A percentile compares a stretch with the other conserved stretches of the same genome.
phyloP scores from a whole-genome alignment of 2,888 invertebrate genomes.

The Machimus rusticus region DNA sequence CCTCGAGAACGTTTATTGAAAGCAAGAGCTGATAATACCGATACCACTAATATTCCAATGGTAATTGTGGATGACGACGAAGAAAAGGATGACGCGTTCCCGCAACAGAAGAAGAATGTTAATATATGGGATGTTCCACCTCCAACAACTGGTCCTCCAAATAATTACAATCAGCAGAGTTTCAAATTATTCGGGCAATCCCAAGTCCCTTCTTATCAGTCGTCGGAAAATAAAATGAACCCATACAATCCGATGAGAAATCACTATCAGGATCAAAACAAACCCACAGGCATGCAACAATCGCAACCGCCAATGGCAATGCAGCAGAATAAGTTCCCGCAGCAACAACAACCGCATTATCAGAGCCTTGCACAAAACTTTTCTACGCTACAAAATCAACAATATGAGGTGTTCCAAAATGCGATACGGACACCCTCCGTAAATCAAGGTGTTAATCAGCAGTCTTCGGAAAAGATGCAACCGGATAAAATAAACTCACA shows the following conservation, averaged over 20 bases:
- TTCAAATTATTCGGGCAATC: slow-evolving; percentile 30
- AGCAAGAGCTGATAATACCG: not conserved
- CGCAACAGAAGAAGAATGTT: not conserved
- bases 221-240: slow-evolving; percentile 43
- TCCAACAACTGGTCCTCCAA: slow-evolving; percentile 7
- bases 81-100: not conserved
- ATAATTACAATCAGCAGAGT: slow-evolving; percentile 20
- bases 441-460: not conserved
- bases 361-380: not conserved
- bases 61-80: slow-evolving; percentile 18
- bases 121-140: slow-evolving; percentile 39
- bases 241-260: slow-evolving; percentile 45
- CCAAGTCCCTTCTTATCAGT: slow-evolving; percentile 51
- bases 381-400: not conserved
- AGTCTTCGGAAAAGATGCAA: not conserved
- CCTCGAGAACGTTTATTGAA: not conserved
- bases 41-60: not conserved
- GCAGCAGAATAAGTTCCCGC: slow-evolving; percentile 38
- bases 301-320: slow-evolving; percentile 6
- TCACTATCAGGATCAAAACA: slow-evolving; percentile 14
- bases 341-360: slow-evolving; percentile 39
- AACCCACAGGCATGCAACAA: not conserved
- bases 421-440: not conserved
- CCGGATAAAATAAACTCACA: not conserved
- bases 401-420: not conserved